Evolutionary conservation across 2,888 invertebrate genomes (phyloP).

Genomic region (Melikaiella ostensackeni): DNA sequence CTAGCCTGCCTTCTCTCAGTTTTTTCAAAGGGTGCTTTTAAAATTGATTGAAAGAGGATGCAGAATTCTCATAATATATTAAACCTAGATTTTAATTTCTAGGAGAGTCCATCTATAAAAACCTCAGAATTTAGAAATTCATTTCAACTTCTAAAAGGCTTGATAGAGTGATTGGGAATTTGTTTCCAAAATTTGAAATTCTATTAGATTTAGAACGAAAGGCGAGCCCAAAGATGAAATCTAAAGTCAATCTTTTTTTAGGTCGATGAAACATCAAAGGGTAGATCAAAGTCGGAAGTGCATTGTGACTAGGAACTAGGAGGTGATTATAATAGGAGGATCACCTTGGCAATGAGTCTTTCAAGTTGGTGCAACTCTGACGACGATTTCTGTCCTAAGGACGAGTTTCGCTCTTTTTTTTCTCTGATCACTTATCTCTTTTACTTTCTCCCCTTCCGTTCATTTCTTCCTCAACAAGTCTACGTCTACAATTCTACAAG

Average conservation of each 20-base stretch:
- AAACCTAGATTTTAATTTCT: too few relatives aligned
- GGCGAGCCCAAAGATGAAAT: too few relatives aligned
- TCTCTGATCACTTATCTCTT: conserved; percentile 37
- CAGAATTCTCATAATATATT: too few relatives aligned
- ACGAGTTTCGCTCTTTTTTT: conserved; percentile 13
- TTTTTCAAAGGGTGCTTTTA: background rate
- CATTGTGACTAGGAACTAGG: background rate
- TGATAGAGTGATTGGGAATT: too few relatives aligned
- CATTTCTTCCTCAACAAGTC: conserved; percentile 24
- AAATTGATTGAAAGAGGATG: too few relatives aligned
- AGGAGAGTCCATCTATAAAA: too few relatives aligned
- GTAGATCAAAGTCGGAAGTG: background rate
- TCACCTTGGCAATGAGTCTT: background rate
- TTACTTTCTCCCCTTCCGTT: conserved; percentile 36
- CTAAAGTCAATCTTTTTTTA: background rate
- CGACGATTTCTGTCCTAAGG: background rate
- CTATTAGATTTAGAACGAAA: too few relatives aligned
- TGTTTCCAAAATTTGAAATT: background rate
- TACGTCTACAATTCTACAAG: conserved; percentile 23
- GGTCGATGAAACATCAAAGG: background rate
- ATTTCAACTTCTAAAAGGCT: too few relatives aligned
- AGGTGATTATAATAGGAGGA: background rate
- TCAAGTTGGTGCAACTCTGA: background rate
- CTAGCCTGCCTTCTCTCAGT: conserved; percentile 15
- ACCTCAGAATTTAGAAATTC: too few relatives aligned